A percentile compares a stretch with the other conserved stretches of the same genome.
Conservation (phyloP, 2,888 invertebrate species). For the Trypoxylon attenuatum region DNA sequence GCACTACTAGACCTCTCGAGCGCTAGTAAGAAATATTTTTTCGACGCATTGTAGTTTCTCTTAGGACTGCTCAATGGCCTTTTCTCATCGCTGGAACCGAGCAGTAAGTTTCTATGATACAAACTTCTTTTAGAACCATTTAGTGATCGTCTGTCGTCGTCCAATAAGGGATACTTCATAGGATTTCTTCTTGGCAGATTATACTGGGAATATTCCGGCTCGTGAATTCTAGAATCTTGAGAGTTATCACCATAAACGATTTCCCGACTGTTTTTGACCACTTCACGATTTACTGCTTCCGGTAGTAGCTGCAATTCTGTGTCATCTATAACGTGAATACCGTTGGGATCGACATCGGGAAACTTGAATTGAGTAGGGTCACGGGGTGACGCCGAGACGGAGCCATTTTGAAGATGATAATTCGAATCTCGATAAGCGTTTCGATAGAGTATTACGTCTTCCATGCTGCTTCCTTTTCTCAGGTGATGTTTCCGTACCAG, state of each 20-base stretch:
- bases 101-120: slow-evolving; percentile 20
- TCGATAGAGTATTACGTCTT: slow-evolving; percentile 48
- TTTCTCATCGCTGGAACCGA: slow-evolving; percentile 52
- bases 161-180: slow-evolving; percentile 26
- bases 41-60: slow-evolving; percentile 54
- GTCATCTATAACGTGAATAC: slow-evolving; percentile 63
- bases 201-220: slow-evolving; percentile 39
- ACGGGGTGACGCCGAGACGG: neutral
- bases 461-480: slow-evolving; percentile 58
- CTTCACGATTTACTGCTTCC: slow-evolving; percentile 62
- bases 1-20: slow-evolving; percentile 39
- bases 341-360: slow-evolving; percentile 58
- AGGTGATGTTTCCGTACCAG: slow-evolving; percentile 11
- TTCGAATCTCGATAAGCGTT: slow-evolving; percentile 44
- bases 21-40: slow-evolving; percentile 51
- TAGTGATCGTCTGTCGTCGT: slow-evolving; percentile 48
- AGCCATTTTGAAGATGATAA: slow-evolving; percentile 13
- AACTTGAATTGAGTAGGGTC: slow-evolving; percentile 43
- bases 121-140: slow-evolving; percentile 40
- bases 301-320: slow-evolving; percentile 59
- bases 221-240: slow-evolving; percentile 31
- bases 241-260: slow-evolving; percentile 59
- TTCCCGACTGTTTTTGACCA: slow-evolving; percentile 62
- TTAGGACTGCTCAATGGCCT: slow-evolving; percentile 56
- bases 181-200: slow-evolving; percentile 16